Conservation (phyloP, 2,797 vertebrate genomes). For the Tympanoctomys barrerae region DNA sequence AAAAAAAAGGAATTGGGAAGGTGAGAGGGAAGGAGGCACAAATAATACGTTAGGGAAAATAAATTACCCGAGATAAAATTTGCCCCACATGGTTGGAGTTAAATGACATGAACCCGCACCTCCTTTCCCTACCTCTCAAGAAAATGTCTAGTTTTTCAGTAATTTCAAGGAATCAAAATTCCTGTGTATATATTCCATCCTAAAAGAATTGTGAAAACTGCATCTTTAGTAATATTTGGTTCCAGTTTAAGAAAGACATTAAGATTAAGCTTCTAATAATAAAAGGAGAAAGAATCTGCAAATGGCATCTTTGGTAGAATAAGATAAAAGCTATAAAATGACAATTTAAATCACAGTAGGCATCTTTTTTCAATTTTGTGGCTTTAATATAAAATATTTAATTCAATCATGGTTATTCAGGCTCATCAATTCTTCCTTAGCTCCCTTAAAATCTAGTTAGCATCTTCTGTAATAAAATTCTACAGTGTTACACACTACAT, state of each 20-base stretch:
- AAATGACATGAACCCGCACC: background rate
- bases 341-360: conserved; percentile 45
- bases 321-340: conserved; percentile 54
- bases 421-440: conserved; percentile 14
- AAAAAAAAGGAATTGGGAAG: no score
- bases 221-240: conserved; percentile 66
- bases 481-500: conserved; percentile 45
- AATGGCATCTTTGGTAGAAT: conserved; percentile 75
- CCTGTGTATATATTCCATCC: background rate
- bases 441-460: conserved; percentile 29
- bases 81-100: conserved; percentile 22
- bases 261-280: conserved; percentile 57
- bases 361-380: conserved; percentile 34
- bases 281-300: conserved; percentile 27
- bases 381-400: conserved; percentile 51
- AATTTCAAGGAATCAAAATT: conserved; percentile 57
- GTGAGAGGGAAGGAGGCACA: background rate
- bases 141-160: conserved; percentile 10
- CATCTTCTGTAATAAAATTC: conserved; percentile 27
- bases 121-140: conserved; percentile 21
- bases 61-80: conserved; percentile 79
- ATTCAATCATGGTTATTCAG: conserved; percentile 34
- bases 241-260: conserved; percentile 62
- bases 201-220: conserved; percentile 43
- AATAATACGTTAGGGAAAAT: conserved; percentile 7